phyloP scores from a whole-genome alignment of 1,140 invertebrate species.

The Brachionus sp. region DNA sequence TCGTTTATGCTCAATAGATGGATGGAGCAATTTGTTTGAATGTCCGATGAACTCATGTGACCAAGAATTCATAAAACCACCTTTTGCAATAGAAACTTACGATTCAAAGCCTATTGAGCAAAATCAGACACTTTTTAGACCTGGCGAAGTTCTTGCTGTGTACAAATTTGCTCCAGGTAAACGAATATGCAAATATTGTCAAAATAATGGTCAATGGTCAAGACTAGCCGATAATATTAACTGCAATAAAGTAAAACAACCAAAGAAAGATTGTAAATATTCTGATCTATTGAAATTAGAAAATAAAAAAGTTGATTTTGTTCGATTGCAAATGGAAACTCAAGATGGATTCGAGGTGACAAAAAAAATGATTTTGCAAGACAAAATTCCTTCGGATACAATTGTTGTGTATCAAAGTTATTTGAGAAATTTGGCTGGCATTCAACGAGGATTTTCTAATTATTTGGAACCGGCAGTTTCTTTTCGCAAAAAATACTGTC shows the following conservation, averaged over 20 bases:
- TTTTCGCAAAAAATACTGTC: slow-evolving; percentile 25
- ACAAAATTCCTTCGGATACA: not conserved
- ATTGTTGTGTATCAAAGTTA: slow-evolving; percentile 34
- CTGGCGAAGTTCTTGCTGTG: not conserved
- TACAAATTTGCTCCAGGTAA: slow-evolving; percentile 3
- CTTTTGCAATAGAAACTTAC: not conserved
- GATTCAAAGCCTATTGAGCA: not conserved
- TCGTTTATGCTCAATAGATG: not conserved
- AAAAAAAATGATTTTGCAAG: not conserved
- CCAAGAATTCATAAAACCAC: not conserved
- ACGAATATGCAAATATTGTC: slow-evolving; percentile 30
- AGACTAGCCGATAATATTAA: not conserved
- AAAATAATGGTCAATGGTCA: slow-evolving; percentile 38
- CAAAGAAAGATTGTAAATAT: not conserved
- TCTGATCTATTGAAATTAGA: not conserved
- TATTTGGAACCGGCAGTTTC: not conserved
- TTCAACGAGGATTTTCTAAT: not conserved
- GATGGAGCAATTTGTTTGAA: not conserved
- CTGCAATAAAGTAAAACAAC: not conserved
- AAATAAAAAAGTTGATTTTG: not conserved
- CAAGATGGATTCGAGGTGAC: not conserved
- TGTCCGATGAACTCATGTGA: not conserved
- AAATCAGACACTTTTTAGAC: not conserved
- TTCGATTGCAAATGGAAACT: slow-evolving; percentile 16
- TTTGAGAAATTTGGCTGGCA: slow-evolving; percentile 2